Conservation (phyloP, 2,888 invertebrate genomes). For the Lochmaea crataegi region DNA sequence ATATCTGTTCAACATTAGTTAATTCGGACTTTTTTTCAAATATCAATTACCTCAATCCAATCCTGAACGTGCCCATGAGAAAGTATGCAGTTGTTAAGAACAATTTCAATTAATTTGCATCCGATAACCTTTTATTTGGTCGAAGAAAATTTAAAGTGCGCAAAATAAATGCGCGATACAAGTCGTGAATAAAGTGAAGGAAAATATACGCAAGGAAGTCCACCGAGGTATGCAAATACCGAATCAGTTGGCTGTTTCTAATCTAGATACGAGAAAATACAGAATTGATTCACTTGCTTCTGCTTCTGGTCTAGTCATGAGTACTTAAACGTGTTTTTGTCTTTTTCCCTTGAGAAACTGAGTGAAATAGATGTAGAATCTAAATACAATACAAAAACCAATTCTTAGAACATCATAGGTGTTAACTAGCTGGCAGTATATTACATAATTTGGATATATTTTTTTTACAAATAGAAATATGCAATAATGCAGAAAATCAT, state of each 20-base stretch:
- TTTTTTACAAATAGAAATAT: no score
- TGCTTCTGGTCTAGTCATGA: constrained; percentile 9
- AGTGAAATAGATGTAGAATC: background rate
- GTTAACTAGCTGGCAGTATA: no score
- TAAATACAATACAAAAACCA: background rate
- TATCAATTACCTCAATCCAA: constrained; percentile 50
- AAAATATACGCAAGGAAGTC: constrained; percentile 56
- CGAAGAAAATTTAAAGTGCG: constrained; percentile 60
- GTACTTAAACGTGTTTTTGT: constrained; percentile 14
- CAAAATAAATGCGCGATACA: constrained; percentile 57
- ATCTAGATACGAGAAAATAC: constrained; percentile 58
- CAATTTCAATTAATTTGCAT: constrained; percentile 65
- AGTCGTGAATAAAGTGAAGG: constrained; percentile 57
- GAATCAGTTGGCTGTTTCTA: constrained; percentile 61
- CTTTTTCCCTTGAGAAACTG: constrained; percentile 13
- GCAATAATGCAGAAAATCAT: no score
- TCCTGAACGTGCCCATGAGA: constrained; percentile 56
- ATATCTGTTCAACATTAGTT: no score
- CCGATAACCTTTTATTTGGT: constrained; percentile 59
- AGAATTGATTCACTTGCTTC: constrained; percentile 36
- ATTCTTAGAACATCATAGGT: background rate
- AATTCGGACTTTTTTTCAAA: no score
- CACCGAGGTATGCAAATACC: constrained; percentile 63
- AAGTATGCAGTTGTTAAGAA: constrained; percentile 58
- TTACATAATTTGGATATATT: no score